Conservation (phyloP, 2,888 invertebrate species). For the Lobophora halterata region DNA sequence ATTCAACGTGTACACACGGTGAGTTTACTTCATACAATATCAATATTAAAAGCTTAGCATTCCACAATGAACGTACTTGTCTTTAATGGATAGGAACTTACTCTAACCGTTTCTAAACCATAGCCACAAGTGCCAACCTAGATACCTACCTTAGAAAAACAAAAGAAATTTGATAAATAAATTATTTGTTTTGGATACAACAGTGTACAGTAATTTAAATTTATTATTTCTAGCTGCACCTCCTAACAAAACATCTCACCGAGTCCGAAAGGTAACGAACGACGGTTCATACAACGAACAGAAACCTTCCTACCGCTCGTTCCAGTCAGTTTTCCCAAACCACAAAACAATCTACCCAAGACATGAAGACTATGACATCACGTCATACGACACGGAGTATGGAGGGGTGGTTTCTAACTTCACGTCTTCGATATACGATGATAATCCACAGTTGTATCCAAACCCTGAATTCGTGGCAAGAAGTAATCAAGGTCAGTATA, state of each 20-base stretch:
- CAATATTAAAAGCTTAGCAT: too few relatives aligned
- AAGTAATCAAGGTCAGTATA: conserved; percentile 64
- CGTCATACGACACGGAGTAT: conserved; percentile 69
- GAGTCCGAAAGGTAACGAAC: conserved; percentile 49
- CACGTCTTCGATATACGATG: conserved; percentile 74
- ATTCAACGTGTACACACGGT: conserved; percentile 12
- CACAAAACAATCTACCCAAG: conserved; percentile 60
- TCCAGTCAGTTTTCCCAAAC: conserved; percentile 62
- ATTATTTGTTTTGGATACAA: too few relatives aligned
- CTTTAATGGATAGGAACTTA: too few relatives aligned
- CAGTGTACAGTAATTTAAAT: too few relatives aligned
- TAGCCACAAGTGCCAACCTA: too few relatives aligned
- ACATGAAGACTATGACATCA: conserved; percentile 67
- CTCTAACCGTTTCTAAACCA: too few relatives aligned
- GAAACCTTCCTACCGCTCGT: conserved; percentile 63
- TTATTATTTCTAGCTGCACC: conserved; percentile 47
- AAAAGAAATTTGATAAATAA: too few relatives aligned
- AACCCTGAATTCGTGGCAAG: conserved; percentile 69
- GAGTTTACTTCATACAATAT: conserved; percentile 2
- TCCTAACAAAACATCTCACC: conserved; percentile 59
- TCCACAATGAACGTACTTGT: too few relatives aligned
- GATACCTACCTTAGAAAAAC: too few relatives aligned
- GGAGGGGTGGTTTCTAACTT: conserved; percentile 75
- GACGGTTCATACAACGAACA: conserved; percentile 57
- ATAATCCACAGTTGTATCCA: conserved; percentile 72